Evolutionary conservation across 2,113 vertebrate species (phyloP).

Genomic region (Campylomormyrus numenius): DNA sequence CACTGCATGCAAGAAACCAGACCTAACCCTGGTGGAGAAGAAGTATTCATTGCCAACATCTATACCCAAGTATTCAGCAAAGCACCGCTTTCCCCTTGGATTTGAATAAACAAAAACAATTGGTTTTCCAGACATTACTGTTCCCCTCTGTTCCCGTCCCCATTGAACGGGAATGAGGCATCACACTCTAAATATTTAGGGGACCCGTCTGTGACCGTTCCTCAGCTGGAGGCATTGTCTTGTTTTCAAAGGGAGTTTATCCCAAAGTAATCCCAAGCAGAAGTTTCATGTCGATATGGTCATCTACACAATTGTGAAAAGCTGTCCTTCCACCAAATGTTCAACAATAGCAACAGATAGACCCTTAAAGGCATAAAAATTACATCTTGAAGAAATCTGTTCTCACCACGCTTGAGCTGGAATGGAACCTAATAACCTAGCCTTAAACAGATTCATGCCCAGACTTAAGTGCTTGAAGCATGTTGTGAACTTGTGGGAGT

Average conservation of each 20-base stretch:
- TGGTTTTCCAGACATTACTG: neutral
- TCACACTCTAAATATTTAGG: neutral
- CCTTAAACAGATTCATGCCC: neutral
- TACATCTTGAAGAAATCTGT: neutral
- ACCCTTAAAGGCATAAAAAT: neutral
- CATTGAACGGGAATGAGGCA: neutral
- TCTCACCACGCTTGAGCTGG: neutral
- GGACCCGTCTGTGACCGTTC: neutral
- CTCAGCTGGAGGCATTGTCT: neutral
- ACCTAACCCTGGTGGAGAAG: neutral
- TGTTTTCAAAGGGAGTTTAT: neutral
- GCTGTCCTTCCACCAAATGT: neutral
- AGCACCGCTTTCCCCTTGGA: neutral
- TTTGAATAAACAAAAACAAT: neutral
- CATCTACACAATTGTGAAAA: neutral
- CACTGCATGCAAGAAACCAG: neutral
- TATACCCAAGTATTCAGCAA: neutral
- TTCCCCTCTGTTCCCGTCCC: neutral
- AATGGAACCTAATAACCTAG: neutral
- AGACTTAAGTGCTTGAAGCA: neutral
- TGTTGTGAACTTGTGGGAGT: neutral
- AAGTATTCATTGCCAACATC: neutral
- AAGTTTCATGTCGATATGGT: neutral
- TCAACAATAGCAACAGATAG: neutral
- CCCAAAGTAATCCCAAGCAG: neutral